Evolutionary conservation across 2,888 invertebrate genomes (phyloP).

Genomic region (Eristalis intricaria): DNA sequence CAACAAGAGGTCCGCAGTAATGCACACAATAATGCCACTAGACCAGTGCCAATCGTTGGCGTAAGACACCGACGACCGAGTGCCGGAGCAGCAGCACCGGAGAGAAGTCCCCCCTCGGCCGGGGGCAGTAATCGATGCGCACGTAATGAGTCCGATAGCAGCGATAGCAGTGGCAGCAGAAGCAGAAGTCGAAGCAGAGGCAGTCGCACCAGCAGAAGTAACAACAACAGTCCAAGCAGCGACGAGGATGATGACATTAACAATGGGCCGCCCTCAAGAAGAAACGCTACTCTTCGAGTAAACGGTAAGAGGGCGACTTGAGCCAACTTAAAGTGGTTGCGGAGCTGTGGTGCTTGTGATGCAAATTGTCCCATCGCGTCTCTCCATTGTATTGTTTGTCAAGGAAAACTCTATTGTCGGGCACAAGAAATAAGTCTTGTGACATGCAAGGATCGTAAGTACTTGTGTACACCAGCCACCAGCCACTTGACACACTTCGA

Average conservation of each 20-base stretch:
- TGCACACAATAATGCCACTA: constrained; percentile 31
- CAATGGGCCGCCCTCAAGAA: constrained; percentile 57
- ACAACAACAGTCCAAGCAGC: constrained; percentile 64
- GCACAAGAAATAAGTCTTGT: constrained; percentile 12
- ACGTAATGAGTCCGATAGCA: constrained; percentile 66
- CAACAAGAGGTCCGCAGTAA: constrained; percentile 30
- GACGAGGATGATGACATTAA: constrained; percentile 67
- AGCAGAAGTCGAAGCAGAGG: constrained; percentile 19
- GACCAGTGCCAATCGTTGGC: constrained; percentile 41
- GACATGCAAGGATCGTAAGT: background rate
- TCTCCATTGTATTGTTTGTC: constrained; percentile 34
- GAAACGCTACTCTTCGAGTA: constrained; percentile 68
- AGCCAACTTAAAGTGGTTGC: background rate
- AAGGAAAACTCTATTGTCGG: constrained; percentile 29
- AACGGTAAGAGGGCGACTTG: constrained; percentile 53
- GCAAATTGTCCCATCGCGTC: constrained; percentile 35
- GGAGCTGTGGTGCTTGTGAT: constrained; percentile 14
- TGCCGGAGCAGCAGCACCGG: constrained; percentile 2
- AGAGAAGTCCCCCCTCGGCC: constrained; percentile 20
- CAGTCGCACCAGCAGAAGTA: constrained; percentile 58
- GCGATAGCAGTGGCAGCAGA: constrained; percentile 57
- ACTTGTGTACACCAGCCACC: background rate
- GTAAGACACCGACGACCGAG: constrained; percentile 25
- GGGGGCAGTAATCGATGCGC: constrained; percentile 52
- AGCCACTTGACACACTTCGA: constrained; percentile 56